These are phyloP conservation scores for Leptopilina drosophilae DNA, from an alignment of 2,888 invertebrate species.

Conservation along the genomic window DNA sequence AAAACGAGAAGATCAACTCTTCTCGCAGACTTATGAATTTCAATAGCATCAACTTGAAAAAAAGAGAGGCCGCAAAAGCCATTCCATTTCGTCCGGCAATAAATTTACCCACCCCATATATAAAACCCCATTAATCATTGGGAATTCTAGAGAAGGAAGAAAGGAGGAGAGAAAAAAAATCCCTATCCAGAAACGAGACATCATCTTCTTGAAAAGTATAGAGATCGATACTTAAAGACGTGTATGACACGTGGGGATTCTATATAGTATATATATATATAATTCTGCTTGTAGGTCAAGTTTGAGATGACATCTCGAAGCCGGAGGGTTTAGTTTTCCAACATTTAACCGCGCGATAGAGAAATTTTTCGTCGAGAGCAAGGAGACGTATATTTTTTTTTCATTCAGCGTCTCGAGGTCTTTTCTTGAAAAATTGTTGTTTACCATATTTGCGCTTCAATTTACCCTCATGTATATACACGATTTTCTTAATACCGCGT, in stretches of 20 bases:
- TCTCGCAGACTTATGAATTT: constrained; percentile 37
- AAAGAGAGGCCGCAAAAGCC: constrained; percentile 29
- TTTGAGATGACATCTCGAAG: constrained; percentile 50
- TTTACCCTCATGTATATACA: background rate
- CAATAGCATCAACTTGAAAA: constrained; percentile 38
- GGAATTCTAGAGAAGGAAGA: constrained; percentile 16
- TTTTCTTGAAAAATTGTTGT: constrained; percentile 41
- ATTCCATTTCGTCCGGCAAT: constrained; percentile 28
- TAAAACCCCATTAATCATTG: constrained; percentile 31
- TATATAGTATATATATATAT: background rate
- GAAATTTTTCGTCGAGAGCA: too few relatives aligned
- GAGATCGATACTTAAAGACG: constrained; percentile 27
- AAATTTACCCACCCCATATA: constrained; percentile 28
- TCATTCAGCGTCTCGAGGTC: background rate
- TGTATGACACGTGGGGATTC: background rate
- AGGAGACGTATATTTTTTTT: too few relatives aligned
- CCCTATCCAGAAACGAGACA: constrained; percentile 31
- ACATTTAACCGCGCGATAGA: background rate
- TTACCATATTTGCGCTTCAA: constrained; percentile 21
- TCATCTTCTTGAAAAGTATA: constrained; percentile 15
- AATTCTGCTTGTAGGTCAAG: constrained; percentile 53
- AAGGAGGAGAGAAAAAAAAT: too few relatives aligned
- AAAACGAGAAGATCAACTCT: constrained; percentile 31
- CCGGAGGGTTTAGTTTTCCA: constrained; percentile 14
- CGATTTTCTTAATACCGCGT: constrained; percentile 19